phyloP scores from a whole-genome alignment of 2,888 invertebrate species.

The Sericinus montela region DNA sequence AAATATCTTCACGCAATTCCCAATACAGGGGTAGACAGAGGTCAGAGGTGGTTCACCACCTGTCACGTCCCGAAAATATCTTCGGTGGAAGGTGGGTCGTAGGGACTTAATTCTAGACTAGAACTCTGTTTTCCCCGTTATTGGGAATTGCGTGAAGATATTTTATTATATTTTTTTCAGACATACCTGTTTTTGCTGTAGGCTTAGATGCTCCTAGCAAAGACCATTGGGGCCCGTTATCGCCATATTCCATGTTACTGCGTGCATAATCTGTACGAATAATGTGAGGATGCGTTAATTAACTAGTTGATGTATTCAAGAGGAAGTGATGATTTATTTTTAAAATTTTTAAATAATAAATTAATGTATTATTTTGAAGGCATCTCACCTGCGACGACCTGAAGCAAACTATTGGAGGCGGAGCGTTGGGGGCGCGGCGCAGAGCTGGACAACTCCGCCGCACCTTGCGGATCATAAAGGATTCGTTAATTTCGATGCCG shows the following conservation, averaged over 20 bases:
- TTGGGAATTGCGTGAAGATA: too few species aligned
- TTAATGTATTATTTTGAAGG: neutral
- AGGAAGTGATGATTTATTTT: neutral
- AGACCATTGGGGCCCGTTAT: conserved; percentile 26
- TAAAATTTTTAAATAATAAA: too few species aligned
- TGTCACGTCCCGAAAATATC: too few species aligned
- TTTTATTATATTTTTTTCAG: too few species aligned
- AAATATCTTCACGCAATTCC: too few species aligned
- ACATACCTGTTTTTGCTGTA: neutral
- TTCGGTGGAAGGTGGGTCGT: too few species aligned
- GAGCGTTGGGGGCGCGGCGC: too few species aligned
- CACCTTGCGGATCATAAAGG: neutral
- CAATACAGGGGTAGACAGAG: too few species aligned
- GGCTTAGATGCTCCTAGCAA: conserved; percentile 18
- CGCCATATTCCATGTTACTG: conserved; percentile 15
- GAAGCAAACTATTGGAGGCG: conserved; percentile 23
- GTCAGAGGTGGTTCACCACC: too few species aligned
- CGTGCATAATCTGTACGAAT: conserved; percentile 30
- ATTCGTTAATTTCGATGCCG: neutral
- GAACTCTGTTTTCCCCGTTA: too few species aligned
- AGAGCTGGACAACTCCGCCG: neutral
- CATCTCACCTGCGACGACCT: conserved; percentile 6
- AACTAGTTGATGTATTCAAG: too few species aligned
- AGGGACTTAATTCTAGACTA: too few species aligned
- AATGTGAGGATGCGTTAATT: neutral